Base-by-base conservation (phyloP, 2,797 vertebrate genomes). In the Schizothorax lantsangensis region DNA sequence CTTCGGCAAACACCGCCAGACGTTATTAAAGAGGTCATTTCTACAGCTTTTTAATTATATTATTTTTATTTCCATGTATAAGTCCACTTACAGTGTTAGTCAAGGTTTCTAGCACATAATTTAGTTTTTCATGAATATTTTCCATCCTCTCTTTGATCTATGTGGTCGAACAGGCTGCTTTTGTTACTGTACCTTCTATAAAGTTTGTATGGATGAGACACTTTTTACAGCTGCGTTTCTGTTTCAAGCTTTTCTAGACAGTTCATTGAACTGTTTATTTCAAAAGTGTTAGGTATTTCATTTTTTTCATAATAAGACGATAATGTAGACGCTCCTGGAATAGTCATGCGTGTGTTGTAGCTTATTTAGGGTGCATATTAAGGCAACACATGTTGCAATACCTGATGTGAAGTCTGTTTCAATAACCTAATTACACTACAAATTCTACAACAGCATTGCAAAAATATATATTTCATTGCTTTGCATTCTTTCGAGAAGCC, bases 41-140 rank as follows among this genome's bases (percentile, higher is more conserved):
- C 47, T 26, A 38, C 6, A 59, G 54, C 26, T 36, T n/a, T 57
- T 79, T 40, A 40, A 68, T 54, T 8, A 40, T 47, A 19, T 33
- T 64, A 62, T 84, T 84, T 74, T 23, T 47, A 79, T 40, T 62
- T 15, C 33, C 64, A 62, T 64, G 36, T 45, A 81, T 54, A 23
- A 49, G 45, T 33, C n/a, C 17, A 81, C 38, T 62, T 64, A 17
- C 43, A 66, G 66, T 77, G 21, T 40, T n/a, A 77, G 19, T 49
- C 71, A 73, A 59, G 54, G n/a, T 74, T 74, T 47, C 71, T 62
- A 17, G 43, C 19, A 19, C 11, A 33, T 36, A 40, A 54, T 71
- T 49, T 3, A 38, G 12, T 19, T 72, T 43, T 26, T 21, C 33
- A n/a, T 26, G 4, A 72, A 38, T 26, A 38, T 57, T 54, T 77